Base-by-base conservation (phyloP, 2,888 invertebrate genomes). In the Argyresthia albistria region DNA sequence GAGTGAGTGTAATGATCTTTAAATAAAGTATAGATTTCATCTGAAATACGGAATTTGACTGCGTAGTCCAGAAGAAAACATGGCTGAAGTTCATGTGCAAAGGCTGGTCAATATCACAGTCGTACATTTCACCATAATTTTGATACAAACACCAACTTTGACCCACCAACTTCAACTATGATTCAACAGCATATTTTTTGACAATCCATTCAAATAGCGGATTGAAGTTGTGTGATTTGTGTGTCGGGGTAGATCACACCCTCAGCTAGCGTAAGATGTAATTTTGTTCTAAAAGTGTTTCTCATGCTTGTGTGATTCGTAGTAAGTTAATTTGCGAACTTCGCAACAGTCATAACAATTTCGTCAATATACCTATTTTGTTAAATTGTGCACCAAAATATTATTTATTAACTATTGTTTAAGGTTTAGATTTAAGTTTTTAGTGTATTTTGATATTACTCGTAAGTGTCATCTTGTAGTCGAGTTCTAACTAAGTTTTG, bases 381-480 rank as follows among this genome's bases (percentile, higher is more conserved):
- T 70, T 66, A 69, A 70, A 69, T 71, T 81, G 76, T 74, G 83
- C 83, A 84, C 82, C 80, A 77, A 80, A 74, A 76, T 25, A 12
- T 42, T 76, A 76, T 78, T 81, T 79, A 75, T 80, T 76, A 16
- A 66, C 75, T 74, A 67, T 74, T 76, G 70, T 63, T 69, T 79
- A 81, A 77, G 73, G 70, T 62, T 70, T 84, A 83, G 83, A 56
- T 71, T 66, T 84, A 86, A 86, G 82, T 84, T 84, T 67, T 39
- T 81, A 69, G 80, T 82, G 76, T 84, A 82, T 80, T 80, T 75
- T 77, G 84, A 83, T 80, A 37, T 73, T 57, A 71, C 65, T 78
- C 70, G 73, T 84, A 86, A 81, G 83, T 83, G 78, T 84, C 86
- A 81, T 82, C 63, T 72, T 70, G 83, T 86, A 86, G 84, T 80